These are phyloP conservation scores for Nephrocerus scutellatus DNA, from an alignment of 2,888 invertebrate species.

Conservation along the genomic window DNA sequence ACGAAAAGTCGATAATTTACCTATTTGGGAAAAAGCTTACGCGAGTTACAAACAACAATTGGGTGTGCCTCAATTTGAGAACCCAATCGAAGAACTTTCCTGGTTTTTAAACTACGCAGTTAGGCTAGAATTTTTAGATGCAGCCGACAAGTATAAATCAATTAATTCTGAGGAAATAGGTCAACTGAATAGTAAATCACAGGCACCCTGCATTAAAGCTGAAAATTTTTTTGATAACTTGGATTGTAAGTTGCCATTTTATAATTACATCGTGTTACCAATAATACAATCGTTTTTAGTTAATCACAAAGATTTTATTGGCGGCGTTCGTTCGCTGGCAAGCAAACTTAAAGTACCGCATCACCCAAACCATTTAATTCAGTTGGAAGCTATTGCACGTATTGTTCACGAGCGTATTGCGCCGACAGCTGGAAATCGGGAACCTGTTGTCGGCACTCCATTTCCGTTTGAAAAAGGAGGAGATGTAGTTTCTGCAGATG, in stretches of 20 bases:
- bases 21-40: constrained; percentile 66
- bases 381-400: constrained; percentile 62
- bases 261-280: background rate
- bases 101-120: constrained; percentile 83
- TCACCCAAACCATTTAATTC: constrained; percentile 73
- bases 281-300: constrained; percentile 51
- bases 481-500: constrained; percentile 56
- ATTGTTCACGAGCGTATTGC: constrained; percentile 56
- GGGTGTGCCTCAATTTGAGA: constrained; percentile 61
- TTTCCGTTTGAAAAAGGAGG: constrained; percentile 61
- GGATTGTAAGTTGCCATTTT: constrained; percentile 60
- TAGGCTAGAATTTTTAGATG: constrained; percentile 71
- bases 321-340: constrained; percentile 73
- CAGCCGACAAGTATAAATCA: constrained; percentile 63
- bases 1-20: constrained; percentile 58
- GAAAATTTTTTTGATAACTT: constrained; percentile 79
- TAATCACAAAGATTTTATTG: constrained; percentile 71
- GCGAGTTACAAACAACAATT: constrained; percentile 68
- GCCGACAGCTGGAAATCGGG: constrained; percentile 47
- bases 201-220: constrained; percentile 66
- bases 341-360: constrained; percentile 69
- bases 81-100: constrained; percentile 64
- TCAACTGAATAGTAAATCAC: constrained; percentile 53
- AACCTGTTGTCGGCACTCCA: constrained; percentile 52
- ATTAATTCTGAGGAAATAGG: constrained; percentile 56